phyloP scores from a whole-genome alignment of 1,140 invertebrate genomes.

The Drosophila persimilis region DNA sequence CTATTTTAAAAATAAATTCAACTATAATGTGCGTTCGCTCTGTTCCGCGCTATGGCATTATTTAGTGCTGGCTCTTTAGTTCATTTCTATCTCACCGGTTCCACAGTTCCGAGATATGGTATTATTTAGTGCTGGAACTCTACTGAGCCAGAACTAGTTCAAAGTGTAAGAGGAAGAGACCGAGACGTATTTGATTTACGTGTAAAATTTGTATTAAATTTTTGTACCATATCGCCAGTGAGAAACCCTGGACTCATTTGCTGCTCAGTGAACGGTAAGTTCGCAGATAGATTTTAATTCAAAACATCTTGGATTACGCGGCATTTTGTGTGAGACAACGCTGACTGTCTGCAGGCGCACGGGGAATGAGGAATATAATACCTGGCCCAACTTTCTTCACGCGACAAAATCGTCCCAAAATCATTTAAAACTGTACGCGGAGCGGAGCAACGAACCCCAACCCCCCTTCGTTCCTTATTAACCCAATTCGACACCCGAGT shows the following conservation, averaged over 20 bases:
- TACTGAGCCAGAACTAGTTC: too few relatives aligned
- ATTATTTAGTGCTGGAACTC: too few relatives aligned
- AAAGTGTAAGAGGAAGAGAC: too few relatives aligned
- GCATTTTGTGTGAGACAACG: not conserved
- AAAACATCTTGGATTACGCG: not conserved
- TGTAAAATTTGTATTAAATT: constrained; percentile 19
- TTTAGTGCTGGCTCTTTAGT: too few relatives aligned
- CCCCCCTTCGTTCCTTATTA: not conserved
- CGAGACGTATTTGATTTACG: constrained; percentile 22
- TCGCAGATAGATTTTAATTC: not conserved
- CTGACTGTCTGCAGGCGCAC: not conserved
- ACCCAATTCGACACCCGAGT: not conserved
- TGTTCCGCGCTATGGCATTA: too few relatives aligned
- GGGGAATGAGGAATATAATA: not conserved
- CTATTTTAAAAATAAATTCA: constrained; percentile 9
- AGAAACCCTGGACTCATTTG: not conserved
- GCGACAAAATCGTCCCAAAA: not conserved
- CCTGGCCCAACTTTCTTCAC: constrained; percentile 8
- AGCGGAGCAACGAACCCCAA: too few relatives aligned
- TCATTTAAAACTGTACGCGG: constrained; percentile 8
- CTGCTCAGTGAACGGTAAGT: constrained; percentile 16
- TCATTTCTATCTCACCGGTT: too few relatives aligned
- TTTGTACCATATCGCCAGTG: constrained; percentile 9
- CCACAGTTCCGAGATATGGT: too few relatives aligned
- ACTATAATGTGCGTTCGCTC: constrained; percentile 30